Evolutionary conservation across 2,797 vertebrate species (phyloP), one percentile per base, ranked within the genome.

Genomic region (Tiaroga cobitis): DNA sequence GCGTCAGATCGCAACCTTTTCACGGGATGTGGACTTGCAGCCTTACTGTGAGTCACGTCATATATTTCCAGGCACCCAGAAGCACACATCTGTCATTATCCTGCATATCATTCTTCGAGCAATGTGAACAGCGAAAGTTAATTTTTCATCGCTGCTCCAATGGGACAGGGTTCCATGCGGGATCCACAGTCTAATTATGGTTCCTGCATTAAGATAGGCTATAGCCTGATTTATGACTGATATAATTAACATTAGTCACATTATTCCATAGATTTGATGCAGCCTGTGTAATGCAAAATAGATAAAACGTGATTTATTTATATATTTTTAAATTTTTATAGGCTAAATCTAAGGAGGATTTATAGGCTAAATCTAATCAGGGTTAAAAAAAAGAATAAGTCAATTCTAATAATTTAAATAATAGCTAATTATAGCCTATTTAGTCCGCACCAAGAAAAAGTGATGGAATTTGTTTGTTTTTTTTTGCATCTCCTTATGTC

Each of bases 11-110:
- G 94, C 93, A 93, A 92, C 46, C 21, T 32, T 56, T 56, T 37
- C 5, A 37, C 37, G 74, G 46, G 49, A 56, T 88, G 92, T 93
- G 93, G 95, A 94, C 94, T 94, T 95, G n/a, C n/a, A n/a, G 93
- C 95, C 95, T 95, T 83, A 91, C 92, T 90, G 87, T 89, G 90
- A 89, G 95, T 94, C 49, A 95, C 94, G 95, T 92, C 91, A 63
- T 85, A 5, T 77, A 54, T 77, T 61, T 61, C 75, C 75, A 78
- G 0, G 54, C 75, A 19, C 37, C 16, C 13, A 43, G 51, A 24
- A 54, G 54, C 21, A 59, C 51, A 26, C 24, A 26, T 18, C n/a
- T 54, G 49, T 21, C 49, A 54, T 54, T 19, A 19, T 54, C 18
- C 16, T 49, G 46, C 16, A 46, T 18, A 49, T 49, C 46, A 49